phyloP scores from a whole-genome alignment of 1,140 invertebrate genomes.

The Aethina tumida region DNA sequence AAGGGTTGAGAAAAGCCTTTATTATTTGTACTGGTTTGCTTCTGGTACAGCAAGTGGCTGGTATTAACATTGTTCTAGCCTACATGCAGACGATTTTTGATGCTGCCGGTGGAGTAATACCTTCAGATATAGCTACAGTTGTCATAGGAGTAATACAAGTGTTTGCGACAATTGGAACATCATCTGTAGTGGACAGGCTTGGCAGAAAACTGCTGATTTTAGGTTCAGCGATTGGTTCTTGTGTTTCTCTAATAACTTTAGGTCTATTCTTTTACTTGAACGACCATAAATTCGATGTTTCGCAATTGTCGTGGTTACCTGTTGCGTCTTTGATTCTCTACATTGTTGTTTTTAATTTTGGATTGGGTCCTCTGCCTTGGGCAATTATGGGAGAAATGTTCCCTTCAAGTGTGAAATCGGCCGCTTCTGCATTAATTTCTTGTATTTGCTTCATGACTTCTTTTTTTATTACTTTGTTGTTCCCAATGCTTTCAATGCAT shows the following conservation, averaged over 20 bases:
- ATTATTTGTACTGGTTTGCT: slow-evolving; percentile 67
- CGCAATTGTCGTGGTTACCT: slow-evolving; percentile 28
- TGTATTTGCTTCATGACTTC: slow-evolving; percentile 65
- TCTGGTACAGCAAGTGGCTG: slow-evolving; percentile 77
- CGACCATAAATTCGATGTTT: slow-evolving; percentile 17
- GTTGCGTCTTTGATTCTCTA: slow-evolving; percentile 23
- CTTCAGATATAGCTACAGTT: slow-evolving; percentile 50
- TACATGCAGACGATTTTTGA: slow-evolving; percentile 66
- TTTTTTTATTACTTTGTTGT: slow-evolving; percentile 73
- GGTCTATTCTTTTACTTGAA: slow-evolving; percentile 31
- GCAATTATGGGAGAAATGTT: slow-evolving; percentile 75
- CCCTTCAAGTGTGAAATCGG: slow-evolving; percentile 60
- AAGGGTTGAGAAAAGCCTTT: slow-evolving; percentile 52
- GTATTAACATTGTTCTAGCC: slow-evolving; percentile 80
- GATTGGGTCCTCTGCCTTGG: slow-evolving; percentile 75
- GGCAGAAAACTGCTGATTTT: slow-evolving; percentile 63
- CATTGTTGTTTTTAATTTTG: slow-evolving; percentile 34
- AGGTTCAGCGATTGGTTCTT: slow-evolving; percentile 52
- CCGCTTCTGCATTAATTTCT: slow-evolving; percentile 62
- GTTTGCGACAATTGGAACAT: slow-evolving; percentile 54
- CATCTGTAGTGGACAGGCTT: slow-evolving; percentile 64
- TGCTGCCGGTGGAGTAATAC: slow-evolving; percentile 46
- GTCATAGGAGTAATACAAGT: slow-evolving; percentile 73
- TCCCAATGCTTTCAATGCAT: slow-evolving; percentile 44
- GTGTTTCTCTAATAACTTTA: slow-evolving; percentile 23